Evolutionary conservation across 1,140 invertebrate species (phyloP), one percentile per base, ranked within the genome.

Genomic region (Heliconius melpomene): DNA sequence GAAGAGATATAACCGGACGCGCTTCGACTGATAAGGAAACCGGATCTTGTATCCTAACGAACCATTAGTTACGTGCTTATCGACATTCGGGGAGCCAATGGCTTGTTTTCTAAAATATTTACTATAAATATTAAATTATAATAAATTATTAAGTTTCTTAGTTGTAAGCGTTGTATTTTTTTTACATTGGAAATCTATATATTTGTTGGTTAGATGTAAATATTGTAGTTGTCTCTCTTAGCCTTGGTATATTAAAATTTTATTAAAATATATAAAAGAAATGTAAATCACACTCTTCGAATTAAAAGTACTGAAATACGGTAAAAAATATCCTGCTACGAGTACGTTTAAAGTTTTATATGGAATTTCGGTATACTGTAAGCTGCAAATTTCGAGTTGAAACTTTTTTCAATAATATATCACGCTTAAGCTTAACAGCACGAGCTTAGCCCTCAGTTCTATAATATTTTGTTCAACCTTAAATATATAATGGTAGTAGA

Each of bases 11-110:
- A 77, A 77, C 76, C 76, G 76, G 76, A 77, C 76, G 76, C 46
- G 40, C 38, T 54, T 46, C 70, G 76, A 77, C 76, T 72, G 76
- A 77, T 77, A 77, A 77, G 76, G 76, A 72, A 77, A 77, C 76
- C 76, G 76, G 76, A 77, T 77, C 70, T 72, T 54, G 76, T 77
- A 77, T 77, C 38, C 38, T 50, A 74, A 72, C 71, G 71, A 72
- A 72, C 71, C 71, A 72, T 72, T 77, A 77, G 76, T 77, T 77
- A 77, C 38, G 38, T 23, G 70, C 46, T 77, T 72, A 77, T 77
- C 76, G 76, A 72, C 50, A 46, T 72, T 72, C 50, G 18, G 70
- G 70, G 26, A 52, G 29, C 38, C 46, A 66, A 66, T 66, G 60
- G 26, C 60, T 66, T 66, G 60, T 66, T 66, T 66, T 66, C 60